Percentiles rank a stretch among this genome's conserved stretches.
Conservation (phyloP, 2,888 invertebrate genomes). For the Standfussiana lucernea region DNA sequence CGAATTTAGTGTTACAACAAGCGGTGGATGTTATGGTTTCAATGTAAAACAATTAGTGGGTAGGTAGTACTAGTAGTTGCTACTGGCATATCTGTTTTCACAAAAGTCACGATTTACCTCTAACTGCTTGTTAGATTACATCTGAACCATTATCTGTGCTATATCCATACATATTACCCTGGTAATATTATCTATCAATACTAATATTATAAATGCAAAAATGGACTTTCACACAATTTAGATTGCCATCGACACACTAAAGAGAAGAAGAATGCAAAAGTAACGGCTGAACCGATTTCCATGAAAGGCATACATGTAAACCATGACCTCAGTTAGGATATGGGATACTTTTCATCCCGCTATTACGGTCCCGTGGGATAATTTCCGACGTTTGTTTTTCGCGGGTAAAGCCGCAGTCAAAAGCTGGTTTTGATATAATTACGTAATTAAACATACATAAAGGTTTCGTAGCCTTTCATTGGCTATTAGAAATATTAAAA, state of each 20-base stretch:
- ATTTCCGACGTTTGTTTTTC: background rate
- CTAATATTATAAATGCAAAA: background rate
- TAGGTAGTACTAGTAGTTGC: background rate
- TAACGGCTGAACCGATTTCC: background rate
- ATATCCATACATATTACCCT: background rate
- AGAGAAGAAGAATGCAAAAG: background rate
- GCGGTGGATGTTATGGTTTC: conserved; percentile 34
- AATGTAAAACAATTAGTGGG: conserved; percentile 22
- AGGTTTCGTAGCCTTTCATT: background rate
- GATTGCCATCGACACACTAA: background rate
- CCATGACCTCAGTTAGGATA: background rate
- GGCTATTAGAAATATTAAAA: background rate
- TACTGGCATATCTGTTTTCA: background rate
- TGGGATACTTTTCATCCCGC: background rate
- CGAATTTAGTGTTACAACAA: conserved; percentile 1
- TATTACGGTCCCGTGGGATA: background rate
- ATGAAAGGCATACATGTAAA: background rate
- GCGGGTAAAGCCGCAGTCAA: background rate
- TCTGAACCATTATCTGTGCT: background rate
- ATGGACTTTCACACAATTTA: background rate
- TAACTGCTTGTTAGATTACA: background rate
- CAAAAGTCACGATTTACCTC: conserved; percentile 15
- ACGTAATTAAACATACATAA: background rate
- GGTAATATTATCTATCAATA: background rate
- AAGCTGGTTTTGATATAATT: background rate